phyloP scores from a whole-genome alignment of 2,888 invertebrate genomes.

The Ferrisia virgata region DNA sequence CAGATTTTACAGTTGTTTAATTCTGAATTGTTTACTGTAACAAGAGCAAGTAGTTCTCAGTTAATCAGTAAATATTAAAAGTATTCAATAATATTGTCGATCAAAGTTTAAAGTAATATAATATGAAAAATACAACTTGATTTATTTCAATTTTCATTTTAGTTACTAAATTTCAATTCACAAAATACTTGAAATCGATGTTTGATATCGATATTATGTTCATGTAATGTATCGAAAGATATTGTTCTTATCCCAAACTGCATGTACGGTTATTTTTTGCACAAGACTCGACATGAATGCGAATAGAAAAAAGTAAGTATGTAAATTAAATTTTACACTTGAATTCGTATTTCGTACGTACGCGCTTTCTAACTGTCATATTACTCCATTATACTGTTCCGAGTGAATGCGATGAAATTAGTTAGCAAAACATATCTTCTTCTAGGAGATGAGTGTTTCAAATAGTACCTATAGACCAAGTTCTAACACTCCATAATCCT shows the following conservation, averaged over 20 bases:
- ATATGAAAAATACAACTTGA: no score
- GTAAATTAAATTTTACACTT: not conserved
- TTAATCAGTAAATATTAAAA: no score
- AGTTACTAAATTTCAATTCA: no score
- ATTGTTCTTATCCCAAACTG: not conserved
- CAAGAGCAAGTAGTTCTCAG: no score
- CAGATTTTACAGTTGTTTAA: no score
- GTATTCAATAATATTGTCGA: no score
- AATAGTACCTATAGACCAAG: not conserved
- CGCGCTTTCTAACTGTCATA: not conserved
- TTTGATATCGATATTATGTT: not conserved
- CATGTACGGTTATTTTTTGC: not conserved
- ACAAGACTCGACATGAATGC: conserved; percentile 24
- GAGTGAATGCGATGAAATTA: not conserved
- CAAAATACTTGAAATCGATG: no score
- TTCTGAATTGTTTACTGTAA: no score
- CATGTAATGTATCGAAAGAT: not conserved
- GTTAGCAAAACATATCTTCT: not conserved
- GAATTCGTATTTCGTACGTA: not conserved
- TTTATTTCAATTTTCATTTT: no score
- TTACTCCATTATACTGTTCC: not conserved
- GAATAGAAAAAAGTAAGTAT: conserved; percentile 16
- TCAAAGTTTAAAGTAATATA: no score
- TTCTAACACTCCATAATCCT: no score
- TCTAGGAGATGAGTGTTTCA: not conserved